phyloP scores from a whole-genome alignment of 2,797 vertebrate genomes.

The Peromyscus aztecus region DNA sequence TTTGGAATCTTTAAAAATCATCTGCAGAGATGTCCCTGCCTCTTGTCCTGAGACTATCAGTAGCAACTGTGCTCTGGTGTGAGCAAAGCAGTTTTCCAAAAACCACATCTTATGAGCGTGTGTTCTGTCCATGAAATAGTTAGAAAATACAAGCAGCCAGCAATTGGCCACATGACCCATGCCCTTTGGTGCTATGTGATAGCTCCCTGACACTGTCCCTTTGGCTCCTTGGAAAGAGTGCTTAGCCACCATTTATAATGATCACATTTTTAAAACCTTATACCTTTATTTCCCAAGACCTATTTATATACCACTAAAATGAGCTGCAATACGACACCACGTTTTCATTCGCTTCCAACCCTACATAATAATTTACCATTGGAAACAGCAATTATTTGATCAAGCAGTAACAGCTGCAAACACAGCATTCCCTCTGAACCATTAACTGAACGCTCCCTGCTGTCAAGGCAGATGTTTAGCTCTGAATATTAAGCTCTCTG shows the following conservation, averaged over 20 bases:
- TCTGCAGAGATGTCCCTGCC: neutral
- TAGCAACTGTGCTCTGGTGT: conserved; percentile 8
- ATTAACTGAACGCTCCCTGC: conserved; percentile 71
- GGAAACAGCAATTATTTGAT: conserved; percentile 82
- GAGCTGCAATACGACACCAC: conserved; percentile 57
- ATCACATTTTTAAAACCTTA: conserved; percentile 59
- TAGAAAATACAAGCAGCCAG: neutral
- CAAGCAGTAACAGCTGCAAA: conserved; percentile 80
- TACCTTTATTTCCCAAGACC: conserved; percentile 60
- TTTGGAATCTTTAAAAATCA: neutral
- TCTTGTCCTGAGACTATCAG: neutral
- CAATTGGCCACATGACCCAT: neutral
- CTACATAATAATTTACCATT: conserved; percentile 77
- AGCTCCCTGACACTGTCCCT: neutral
- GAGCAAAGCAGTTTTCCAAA: conserved; percentile 28
- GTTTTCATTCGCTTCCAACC: conserved; percentile 62
- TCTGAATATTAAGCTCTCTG: conserved; percentile 38
- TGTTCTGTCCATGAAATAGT: neutral
- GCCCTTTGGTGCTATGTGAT: neutral
- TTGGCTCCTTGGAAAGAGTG: conserved; percentile 37
- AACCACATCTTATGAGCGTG: neutral
- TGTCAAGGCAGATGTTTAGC: conserved; percentile 75
- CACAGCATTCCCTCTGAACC: conserved; percentile 68
- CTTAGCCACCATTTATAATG: conserved; percentile 35
- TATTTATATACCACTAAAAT: conserved; percentile 74